Conservation (phyloP, 2,113 vertebrate genomes). For the Guaruba guarouba region DNA sequence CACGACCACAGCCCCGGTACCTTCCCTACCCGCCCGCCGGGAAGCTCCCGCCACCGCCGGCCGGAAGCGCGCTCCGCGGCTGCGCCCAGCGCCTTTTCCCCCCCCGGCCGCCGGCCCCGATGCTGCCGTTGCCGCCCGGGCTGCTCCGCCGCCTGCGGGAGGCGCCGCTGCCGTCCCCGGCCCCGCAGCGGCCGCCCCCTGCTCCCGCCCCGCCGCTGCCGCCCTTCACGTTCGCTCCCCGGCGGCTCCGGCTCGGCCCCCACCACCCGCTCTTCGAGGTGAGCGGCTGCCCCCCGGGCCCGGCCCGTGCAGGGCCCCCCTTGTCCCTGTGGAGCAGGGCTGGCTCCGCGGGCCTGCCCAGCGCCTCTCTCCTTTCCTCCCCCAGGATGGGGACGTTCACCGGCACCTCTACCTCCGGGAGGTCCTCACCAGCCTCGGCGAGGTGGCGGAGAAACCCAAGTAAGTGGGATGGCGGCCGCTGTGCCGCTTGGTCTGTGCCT, state of each 20-base stretch:
- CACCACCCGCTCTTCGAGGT: slow-evolving; percentile 84
- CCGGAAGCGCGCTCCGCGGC: neutral
- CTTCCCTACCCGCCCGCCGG: neutral
- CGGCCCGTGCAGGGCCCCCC: neutral
- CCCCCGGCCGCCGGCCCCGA: neutral
- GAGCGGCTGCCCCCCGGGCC: neutral
- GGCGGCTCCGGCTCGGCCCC: slow-evolving; percentile 62
- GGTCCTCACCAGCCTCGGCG: slow-evolving; percentile 60
- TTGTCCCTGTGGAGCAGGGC: neutral
- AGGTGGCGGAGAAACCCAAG: slow-evolving; percentile 69
- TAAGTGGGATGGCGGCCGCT: slow-evolving; percentile 43
- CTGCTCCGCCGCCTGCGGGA: neutral
- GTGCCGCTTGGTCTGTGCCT: fast-evolving
- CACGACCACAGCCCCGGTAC: too few relatives aligned
- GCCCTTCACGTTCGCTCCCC: slow-evolving; percentile 73
- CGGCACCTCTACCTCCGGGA: slow-evolving; percentile 85
- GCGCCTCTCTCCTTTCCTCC: neutral
- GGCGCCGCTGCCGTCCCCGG: too few relatives aligned
- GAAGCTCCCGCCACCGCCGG: neutral
- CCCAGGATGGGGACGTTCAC: slow-evolving; percentile 85
- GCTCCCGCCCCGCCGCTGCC: neutral
- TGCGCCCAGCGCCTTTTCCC: neutral
- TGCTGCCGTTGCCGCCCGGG: neutral
- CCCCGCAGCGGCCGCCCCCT: fast-evolving
- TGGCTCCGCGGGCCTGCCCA: neutral